These are phyloP conservation scores for Nebria brevicollis DNA, from an alignment of 2,888 invertebrate species.

Conservation along the genomic window DNA sequence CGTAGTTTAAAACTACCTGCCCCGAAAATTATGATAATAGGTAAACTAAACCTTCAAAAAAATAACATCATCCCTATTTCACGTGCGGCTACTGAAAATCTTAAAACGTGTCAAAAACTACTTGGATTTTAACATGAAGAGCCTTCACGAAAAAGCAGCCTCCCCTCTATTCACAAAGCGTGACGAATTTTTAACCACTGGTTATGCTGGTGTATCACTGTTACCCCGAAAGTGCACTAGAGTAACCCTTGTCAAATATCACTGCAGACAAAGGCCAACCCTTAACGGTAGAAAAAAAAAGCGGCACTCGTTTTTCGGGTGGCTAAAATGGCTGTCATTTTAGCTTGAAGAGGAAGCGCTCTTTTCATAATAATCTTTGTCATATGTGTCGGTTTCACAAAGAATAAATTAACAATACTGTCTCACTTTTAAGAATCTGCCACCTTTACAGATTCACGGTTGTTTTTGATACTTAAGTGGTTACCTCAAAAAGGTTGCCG, in stretches of 20 bases:
- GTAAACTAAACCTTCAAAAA: background rate
- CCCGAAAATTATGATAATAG: too few relatives aligned
- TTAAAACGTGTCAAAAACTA: constrained; percentile 48
- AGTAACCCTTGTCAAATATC: constrained; percentile 31
- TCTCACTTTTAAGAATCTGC: too few relatives aligned
- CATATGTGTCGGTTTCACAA: constrained; percentile 21
- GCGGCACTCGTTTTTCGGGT: background rate
- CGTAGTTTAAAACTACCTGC: too few relatives aligned
- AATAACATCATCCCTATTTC: constrained; percentile 39
- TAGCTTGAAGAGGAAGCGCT: constrained; percentile 13
- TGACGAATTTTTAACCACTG: constrained; percentile 38
- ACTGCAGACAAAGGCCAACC: background rate
- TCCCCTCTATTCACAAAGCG: constrained; percentile 6
- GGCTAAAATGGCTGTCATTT: constrained; percentile 18
- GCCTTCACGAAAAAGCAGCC: background rate
- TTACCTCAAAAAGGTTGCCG: too few relatives aligned
- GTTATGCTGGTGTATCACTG: constrained; percentile 10
- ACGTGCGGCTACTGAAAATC: constrained; percentile 47
- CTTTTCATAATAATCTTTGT: constrained; percentile 5
- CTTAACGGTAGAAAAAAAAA: background rate
- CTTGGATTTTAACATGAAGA: constrained; percentile 15
- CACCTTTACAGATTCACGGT: too few relatives aligned
- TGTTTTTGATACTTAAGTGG: too few relatives aligned
- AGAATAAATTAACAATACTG: background rate
- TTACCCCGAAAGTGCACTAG: constrained; percentile 3